Percentiles rank a stretch among this genome's conserved stretches.
Conservation (phyloP, 2,797 vertebrate species). For the Parauchenoglanis ngamensis region DNA sequence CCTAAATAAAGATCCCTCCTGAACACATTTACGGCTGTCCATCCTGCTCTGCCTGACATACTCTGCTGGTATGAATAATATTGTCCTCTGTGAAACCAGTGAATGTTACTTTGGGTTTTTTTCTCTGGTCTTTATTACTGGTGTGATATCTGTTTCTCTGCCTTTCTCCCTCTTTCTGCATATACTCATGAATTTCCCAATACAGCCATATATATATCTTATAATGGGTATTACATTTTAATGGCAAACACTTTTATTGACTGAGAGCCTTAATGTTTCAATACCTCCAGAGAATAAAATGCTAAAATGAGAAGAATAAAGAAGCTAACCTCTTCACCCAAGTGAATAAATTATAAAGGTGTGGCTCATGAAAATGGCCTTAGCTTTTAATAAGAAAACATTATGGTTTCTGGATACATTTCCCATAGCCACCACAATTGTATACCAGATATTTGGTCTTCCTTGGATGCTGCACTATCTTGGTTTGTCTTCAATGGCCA, state of each 20-base stretch:
- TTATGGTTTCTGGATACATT: neutral
- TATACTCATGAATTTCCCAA: neutral
- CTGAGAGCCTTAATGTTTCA: neutral
- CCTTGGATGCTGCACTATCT: too few species aligned
- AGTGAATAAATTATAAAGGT: neutral
- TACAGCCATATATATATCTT: neutral
- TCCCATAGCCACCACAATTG: neutral
- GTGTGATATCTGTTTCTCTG: conserved; percentile 43
- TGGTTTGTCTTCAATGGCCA: neutral
- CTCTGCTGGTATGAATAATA: conserved; percentile 61
- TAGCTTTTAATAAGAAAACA: neutral
- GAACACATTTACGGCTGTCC: conserved; percentile 65
- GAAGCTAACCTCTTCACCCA: neutral
- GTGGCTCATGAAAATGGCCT: neutral
- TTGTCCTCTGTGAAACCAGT: conserved; percentile 51
- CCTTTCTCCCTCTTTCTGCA: neutral
- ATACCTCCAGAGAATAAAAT: neutral
- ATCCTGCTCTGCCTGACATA: conserved; percentile 47
- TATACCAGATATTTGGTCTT: neutral
- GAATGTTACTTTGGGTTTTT: conserved; percentile 42
- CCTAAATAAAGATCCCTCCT: conserved; percentile 80
- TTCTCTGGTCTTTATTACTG: conserved; percentile 34
- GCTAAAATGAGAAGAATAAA: neutral
- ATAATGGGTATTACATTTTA: neutral
- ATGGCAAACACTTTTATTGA: neutral